A percentile compares a stretch with the other conserved stretches of the same genome.
Conservation (phyloP, 1,140 invertebrate species). For the Euura lappo region DNA sequence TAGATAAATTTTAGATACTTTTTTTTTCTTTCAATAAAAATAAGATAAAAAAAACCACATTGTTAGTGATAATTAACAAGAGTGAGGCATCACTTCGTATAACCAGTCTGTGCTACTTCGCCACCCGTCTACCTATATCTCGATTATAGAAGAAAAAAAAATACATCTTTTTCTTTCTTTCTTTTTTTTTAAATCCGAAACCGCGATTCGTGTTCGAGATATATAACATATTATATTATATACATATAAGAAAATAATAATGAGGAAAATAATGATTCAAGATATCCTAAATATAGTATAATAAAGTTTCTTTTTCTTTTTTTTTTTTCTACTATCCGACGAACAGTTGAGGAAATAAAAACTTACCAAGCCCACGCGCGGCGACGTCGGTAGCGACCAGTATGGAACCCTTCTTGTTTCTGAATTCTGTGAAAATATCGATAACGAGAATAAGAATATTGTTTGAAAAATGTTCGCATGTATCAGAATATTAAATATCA, state of each 20-base stretch:
- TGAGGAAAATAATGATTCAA: too few species aligned
- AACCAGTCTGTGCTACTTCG: conserved; percentile 63
- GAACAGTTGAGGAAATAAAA: not conserved
- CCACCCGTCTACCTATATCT: conserved; percentile 41
- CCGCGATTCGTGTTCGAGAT: too few species aligned
- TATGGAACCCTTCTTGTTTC: conserved; percentile 88
- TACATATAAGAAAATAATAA: too few species aligned
- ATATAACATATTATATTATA: too few species aligned
- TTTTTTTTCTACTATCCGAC: too few species aligned
- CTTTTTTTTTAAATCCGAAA: too few species aligned
- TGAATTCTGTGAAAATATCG: conserved; percentile 77
- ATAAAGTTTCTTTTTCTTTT: not conserved
- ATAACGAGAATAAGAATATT: too few species aligned
- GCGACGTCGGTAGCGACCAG: conserved; percentile 98
- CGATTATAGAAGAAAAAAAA: not conserved
- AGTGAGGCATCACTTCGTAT: conserved; percentile 60
- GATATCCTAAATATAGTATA: conserved; percentile 1
- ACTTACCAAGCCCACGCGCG: conserved; percentile 95
- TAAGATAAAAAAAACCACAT: too few species aligned
- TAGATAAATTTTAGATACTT: too few species aligned
- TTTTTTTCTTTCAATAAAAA: too few species aligned
- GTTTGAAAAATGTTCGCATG: too few species aligned
- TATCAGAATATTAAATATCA: too few species aligned
- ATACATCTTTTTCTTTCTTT: not conserved
- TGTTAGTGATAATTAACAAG: not conserved